Evolutionary conservation across 2,113 vertebrate genomes (phyloP), one percentile per base, ranked within the genome.

Genomic region (Garra rufa): DNA sequence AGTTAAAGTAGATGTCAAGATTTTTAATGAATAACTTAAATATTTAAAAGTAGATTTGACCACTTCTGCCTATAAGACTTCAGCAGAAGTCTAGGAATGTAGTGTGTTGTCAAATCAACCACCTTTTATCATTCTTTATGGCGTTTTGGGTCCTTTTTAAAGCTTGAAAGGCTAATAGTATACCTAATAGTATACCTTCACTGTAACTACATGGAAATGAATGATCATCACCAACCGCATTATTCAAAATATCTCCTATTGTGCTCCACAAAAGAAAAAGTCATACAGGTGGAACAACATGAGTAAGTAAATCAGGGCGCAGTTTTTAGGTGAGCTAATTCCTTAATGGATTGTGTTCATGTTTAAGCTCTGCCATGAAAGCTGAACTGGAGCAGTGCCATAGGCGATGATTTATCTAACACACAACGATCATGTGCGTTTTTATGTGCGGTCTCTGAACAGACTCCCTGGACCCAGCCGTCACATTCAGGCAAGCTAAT

Each of bases 401-500:
- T 21, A 9, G 46, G 48, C 19, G 1, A 76, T 55, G 24, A 21
- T 76, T 76, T 28, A 46, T 44, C 14, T 26, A 50, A 50, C 46
- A 50, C 24, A 26, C 63, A 65, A 34, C 28, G 9, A 76, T 76
- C 17, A 21, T 76, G 10, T 55, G 55, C n/a, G 11, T 73, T 76
- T 76, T 76, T 76, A 75, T 13, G 26, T 55, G 24, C 10, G 46
- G 24, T 38, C 50, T 55, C 74, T 76, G 30, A 17, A 34, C 48
- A 13, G 74, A 55, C 50, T 76, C 28, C 26, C 19, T 55, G 48
- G 75, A 81, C 26, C 46, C 73, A 76, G 28, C 17, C 30, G 24
- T 76, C 55, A 65, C 55, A 74, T 59, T 7, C 34, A 44, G 19
- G 74, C 28, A 34, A 28, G 19, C 43, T 76, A 83, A 83, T 83